These are phyloP conservation scores for Opisthograptis luteolata DNA, from an alignment of 2,888 invertebrate genomes.

Conservation along the genomic window DNA sequence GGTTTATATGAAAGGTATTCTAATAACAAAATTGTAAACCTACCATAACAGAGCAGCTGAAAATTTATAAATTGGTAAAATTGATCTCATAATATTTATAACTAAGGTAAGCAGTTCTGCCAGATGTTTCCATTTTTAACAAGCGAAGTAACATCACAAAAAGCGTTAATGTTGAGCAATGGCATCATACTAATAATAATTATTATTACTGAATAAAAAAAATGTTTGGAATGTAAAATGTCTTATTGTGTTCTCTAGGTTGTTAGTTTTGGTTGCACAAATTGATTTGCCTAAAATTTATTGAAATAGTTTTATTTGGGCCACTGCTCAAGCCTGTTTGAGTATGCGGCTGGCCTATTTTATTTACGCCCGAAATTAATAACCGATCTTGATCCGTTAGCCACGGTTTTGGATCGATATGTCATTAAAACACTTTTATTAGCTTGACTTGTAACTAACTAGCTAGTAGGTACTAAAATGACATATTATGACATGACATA, in stretches of 20 bases:
- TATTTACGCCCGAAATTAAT: background rate
- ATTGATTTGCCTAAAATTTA: background rate
- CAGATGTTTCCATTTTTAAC: background rate
- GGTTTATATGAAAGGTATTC: no score
- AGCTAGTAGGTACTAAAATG: no score
- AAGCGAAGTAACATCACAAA: conserved; percentile 6
- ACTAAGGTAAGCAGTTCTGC: background rate
- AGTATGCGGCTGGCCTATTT: background rate
- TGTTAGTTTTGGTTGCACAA: background rate
- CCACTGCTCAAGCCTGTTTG: background rate
- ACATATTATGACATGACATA: no score
- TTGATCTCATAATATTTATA: conserved; percentile 20
- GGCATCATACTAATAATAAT: no score
- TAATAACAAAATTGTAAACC: no score
- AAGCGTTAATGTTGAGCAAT: no score
- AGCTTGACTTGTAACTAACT: no score
- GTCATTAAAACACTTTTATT: no score
- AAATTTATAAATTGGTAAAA: conserved; percentile 11
- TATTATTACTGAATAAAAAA: background rate
- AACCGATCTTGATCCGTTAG: no score
- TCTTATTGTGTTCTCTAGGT: background rate
- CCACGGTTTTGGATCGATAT: no score
- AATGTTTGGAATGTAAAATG: background rate
- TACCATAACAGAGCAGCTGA: no score
- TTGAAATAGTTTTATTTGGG: background rate